Evolutionary conservation across 2,113 vertebrate species (phyloP), one percentile per base, ranked within the genome.

Genomic region (Etheostoma spectabile): DNA sequence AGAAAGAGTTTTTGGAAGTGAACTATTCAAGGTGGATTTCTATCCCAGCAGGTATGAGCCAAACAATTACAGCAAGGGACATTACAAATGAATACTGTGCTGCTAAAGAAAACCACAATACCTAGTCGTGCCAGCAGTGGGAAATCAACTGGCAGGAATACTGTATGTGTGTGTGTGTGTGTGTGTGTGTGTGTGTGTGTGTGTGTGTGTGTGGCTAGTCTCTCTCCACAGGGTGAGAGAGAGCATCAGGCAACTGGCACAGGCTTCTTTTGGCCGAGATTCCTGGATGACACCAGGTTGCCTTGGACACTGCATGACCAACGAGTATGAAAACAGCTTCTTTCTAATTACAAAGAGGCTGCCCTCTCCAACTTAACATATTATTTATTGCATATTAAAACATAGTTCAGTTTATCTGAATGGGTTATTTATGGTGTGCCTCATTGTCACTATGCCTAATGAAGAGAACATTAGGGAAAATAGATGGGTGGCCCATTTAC

Each of bases 291-390:
- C 72, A 88, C 52, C 78, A 0, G 14, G 93, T 95, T 96, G 94
- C 94, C 95, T 93, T 92, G 94, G 95, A 95, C 93, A 96, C 90
- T 71, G 82, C 86, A 63, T 92, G 91, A 90, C 87, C 89, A 38
- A 76, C 88, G 83, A 52, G 82, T 84, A 79, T 91, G 95, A 95
- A 96, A 95, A 95, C 91, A 95, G 86, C 85, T 60, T 66, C 65
- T 60, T 57, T 59, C 65, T 76, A 49, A 84, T 84, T 66, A 79
- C 51, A 52, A 71, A 77, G 73, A 76, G 2, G 30, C 56, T 46
- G 18, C 71, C 60, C 30, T 77, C 74, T 86, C 77, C 79, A 71
- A 67, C 6, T 55, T 33, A 15, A 38, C 64, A 83, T 48, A 59
- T 71, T 74, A 56, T 27, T 74, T 42, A 19, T 52, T 52, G 61